These are phyloP conservation scores for Reinhardtius hippoglossoides DNA, from an alignment of 2,113 vertebrate species.

Conservation along the genomic window DNA sequence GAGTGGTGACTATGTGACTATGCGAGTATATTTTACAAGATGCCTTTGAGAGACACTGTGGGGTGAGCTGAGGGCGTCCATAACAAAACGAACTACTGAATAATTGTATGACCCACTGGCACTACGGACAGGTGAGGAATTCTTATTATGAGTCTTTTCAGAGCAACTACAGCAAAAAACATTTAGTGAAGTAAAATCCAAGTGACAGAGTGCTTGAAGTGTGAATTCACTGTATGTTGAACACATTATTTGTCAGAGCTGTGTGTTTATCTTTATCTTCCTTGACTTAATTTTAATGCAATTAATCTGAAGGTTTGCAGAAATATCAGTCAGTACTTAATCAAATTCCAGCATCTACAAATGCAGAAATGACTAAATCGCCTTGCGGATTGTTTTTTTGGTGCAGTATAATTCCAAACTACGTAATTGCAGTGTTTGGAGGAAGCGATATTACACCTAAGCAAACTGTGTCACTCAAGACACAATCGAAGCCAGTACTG, in stretches of 20 bases:
- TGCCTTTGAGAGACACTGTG: constrained; percentile 27
- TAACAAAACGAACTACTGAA: constrained; percentile 46
- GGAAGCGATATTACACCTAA: constrained; percentile 5
- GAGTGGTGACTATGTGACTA: constrained; percentile 45
- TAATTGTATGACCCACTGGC: constrained; percentile 32
- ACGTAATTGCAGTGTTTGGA: constrained; percentile 9
- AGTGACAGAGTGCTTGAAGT: not conserved
- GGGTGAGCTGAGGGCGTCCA: constrained; percentile 24
- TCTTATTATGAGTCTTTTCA: constrained; percentile 4
- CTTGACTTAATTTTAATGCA: not conserved
- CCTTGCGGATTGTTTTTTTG: constrained; percentile 9
- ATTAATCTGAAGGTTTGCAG: not conserved
- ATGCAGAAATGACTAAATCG: constrained; percentile 1
- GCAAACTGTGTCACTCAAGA: constrained; percentile 27
- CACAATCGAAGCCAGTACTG: constrained; percentile 44
- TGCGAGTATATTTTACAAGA: constrained; percentile 45
- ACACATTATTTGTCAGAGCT: not conserved
- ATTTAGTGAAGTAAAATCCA: constrained; percentile 8
- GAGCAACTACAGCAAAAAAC: not conserved
- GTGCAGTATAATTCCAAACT: not conserved
- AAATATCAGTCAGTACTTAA: not conserved
- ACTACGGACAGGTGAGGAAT: constrained; percentile 22
- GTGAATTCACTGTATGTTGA: not conserved
- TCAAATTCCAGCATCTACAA: not conserved
- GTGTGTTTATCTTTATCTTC: not conserved